Conservation (phyloP, 1,140 invertebrate genomes). For the Drosophila azteca region DNA sequence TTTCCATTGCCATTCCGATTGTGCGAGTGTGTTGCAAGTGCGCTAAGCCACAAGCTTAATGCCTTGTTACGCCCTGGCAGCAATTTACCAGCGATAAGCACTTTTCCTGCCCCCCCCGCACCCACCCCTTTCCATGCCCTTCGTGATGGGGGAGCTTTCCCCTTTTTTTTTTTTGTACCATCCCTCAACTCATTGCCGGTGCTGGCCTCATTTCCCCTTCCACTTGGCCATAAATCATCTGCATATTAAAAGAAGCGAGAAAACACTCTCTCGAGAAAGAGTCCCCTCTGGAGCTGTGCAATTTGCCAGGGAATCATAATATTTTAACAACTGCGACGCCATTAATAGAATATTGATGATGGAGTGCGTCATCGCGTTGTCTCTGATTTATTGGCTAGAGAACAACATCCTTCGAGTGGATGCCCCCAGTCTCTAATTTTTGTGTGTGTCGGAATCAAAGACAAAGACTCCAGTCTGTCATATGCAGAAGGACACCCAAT, state of each 20-base stretch:
- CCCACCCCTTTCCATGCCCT: neutral
- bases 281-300: conserved; percentile 29
- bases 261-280: conserved; percentile 31
- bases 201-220: conserved; percentile 48
- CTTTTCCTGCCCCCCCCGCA: neutral
- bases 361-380: conserved; percentile 34
- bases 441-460: conserved; percentile 11
- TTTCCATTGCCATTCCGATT: conserved; percentile 49
- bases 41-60: conserved; percentile 58
- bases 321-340: conserved; percentile 72
- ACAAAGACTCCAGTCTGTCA: conserved; percentile 18
- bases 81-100: conserved; percentile 72
- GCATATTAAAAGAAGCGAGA: conserved; percentile 51
- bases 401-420: conserved; percentile 14
- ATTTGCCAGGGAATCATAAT: conserved; percentile 61
- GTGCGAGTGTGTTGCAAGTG: conserved; percentile 41
- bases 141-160: conserved; percentile 10
- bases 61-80: conserved; percentile 61
- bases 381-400: conserved; percentile 51
- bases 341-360: conserved; percentile 64
- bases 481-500: no score
- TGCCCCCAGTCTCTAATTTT: no score
- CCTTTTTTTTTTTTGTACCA: neutral
- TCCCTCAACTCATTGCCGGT: conserved; percentile 33
- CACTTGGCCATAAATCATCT: conserved; percentile 61